These are phyloP conservation scores for Druceiella hillmani DNA, from an alignment of 2,888 invertebrate species.

Conservation along the genomic window DNA sequence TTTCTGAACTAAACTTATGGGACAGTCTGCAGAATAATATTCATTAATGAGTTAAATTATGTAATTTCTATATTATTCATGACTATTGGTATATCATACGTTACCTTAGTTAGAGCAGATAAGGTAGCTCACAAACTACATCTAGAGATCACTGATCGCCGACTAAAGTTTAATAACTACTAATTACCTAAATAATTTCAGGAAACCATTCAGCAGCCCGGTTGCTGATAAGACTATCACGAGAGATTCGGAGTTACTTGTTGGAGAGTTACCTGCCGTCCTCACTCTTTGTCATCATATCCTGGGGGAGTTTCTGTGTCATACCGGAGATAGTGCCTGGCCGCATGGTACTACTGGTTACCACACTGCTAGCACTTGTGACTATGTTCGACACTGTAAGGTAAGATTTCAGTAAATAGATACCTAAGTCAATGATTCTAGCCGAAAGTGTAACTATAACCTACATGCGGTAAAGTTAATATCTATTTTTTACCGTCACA, in stretches of 20 bases:
- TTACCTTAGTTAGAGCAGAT: too few species aligned
- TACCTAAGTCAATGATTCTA: background rate
- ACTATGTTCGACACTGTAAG: slow-evolving; percentile 64
- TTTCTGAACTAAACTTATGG: too few species aligned
- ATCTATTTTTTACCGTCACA: too few species aligned
- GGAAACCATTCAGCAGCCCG: slow-evolving; percentile 58
- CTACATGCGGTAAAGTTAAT: too few species aligned
- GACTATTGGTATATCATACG: too few species aligned
- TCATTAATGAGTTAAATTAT: too few species aligned
- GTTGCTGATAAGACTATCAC: slow-evolving; percentile 53
- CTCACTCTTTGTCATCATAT: slow-evolving; percentile 58
- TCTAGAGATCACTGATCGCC: background rate
- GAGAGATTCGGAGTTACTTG: slow-evolving; percentile 57
- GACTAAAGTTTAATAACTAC: background rate
- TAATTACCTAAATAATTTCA: slow-evolving; percentile 28
- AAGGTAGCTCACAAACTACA: too few species aligned
- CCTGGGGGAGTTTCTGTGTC: slow-evolving; percentile 62
- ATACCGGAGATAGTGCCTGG: slow-evolving; percentile 62
- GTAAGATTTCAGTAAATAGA: slow-evolving; percentile 28
- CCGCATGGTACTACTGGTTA: slow-evolving; percentile 58
- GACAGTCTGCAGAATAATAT: too few species aligned
- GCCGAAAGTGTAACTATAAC: too few species aligned
- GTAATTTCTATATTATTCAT: too few species aligned
- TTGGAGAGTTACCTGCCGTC: slow-evolving; percentile 60
- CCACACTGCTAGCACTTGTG: slow-evolving; percentile 56